A percentile compares a stretch with the other conserved stretches of the same genome.
phyloP scores from a whole-genome alignment of 2,113 vertebrate species.

The Phoxinus phoxinus region DNA sequence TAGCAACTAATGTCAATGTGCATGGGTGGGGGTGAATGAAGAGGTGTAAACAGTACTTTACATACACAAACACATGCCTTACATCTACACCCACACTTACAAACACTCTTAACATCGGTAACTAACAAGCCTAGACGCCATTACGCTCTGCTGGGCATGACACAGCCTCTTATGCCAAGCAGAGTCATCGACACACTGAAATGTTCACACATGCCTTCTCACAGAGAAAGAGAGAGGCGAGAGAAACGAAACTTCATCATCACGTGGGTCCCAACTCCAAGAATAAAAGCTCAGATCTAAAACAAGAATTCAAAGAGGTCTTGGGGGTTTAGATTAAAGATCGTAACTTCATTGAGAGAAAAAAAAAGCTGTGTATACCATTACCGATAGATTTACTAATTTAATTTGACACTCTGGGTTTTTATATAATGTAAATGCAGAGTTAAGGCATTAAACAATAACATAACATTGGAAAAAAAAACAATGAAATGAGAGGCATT shows the following conservation, averaged over 20 bases:
- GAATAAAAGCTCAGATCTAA: neutral
- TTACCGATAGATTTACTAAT: neutral
- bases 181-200: neutral
- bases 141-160: neutral
- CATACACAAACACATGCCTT: neutral
- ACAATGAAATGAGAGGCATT: slow-evolving; percentile 1
- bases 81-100: neutral
- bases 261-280: neutral
- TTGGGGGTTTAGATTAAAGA: neutral
- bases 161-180: slow-evolving; percentile 13
- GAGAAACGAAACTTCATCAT: neutral
- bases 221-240: slow-evolving; percentile 3
- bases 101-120: neutral
- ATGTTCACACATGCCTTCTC: slow-evolving; percentile 20
- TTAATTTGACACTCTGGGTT: neutral
- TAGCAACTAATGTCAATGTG: neutral
- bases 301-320: neutral
- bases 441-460: slow-evolving; percentile 6
- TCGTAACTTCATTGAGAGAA: neutral
- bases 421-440: neutral
- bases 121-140: neutral
- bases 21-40: neutral
- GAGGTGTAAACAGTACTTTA: neutral
- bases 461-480: slow-evolving; percentile 1
- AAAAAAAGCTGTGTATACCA: neutral